Conservation (phyloP, 2,797 vertebrate genomes). For the Taeniopygia guttata region DNA sequence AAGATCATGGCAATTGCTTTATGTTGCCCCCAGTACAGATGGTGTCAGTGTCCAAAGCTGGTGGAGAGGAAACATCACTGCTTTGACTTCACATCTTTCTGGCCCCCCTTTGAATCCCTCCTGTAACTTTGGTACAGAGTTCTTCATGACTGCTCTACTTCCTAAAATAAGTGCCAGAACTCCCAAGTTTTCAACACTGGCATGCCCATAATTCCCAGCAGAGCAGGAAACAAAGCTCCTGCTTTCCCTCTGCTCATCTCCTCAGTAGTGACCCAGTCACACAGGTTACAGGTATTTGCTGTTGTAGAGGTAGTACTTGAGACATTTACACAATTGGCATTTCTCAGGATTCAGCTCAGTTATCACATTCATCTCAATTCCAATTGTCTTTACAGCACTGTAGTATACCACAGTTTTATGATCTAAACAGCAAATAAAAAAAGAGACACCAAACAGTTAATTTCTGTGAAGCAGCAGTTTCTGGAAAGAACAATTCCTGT, state of each 20-base stretch:
- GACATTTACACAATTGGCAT: neutral
- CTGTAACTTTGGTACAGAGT: neutral
- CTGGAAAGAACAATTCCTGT: conserved; percentile 21
- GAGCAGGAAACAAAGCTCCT: neutral
- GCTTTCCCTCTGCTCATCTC: neutral
- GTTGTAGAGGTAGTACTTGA: neutral
- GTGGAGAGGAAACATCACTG: neutral
- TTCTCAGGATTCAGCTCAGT: neutral
- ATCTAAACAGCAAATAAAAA: neutral
- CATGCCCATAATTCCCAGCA: neutral
- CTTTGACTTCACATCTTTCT: neutral
- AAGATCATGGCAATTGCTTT: neutral
- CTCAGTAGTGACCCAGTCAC: neutral
- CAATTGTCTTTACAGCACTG: neutral
- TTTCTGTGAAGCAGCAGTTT: conserved; percentile 15
- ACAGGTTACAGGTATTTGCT: neutral
- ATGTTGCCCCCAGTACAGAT: neutral
- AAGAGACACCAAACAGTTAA: conserved; percentile 2
- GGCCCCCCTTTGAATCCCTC: neutral
- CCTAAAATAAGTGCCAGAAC: neutral
- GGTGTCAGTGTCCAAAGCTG: neutral
- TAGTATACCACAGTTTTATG: neutral
- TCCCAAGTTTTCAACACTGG: neutral
- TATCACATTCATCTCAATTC: neutral
- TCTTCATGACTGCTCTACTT: neutral